Evolutionary conservation across 2,797 vertebrate species (phyloP).

Genomic region (Gambusia yucatana): DNA sequence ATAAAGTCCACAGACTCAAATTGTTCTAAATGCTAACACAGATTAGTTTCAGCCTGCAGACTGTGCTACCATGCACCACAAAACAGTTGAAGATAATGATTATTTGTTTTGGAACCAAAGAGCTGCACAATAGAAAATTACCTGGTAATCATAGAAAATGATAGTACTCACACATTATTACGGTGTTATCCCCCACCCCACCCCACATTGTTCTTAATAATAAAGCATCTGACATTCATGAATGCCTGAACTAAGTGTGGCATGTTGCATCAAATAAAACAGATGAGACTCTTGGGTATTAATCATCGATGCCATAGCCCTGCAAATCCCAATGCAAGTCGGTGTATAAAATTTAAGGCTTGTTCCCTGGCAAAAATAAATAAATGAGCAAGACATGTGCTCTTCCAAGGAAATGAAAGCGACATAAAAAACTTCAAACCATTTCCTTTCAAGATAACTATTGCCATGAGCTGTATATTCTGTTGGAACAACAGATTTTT

Average conservation of each 20-base stretch:
- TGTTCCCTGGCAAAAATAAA: neutral
- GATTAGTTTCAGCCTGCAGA: neutral
- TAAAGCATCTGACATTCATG: neutral
- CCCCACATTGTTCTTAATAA: neutral
- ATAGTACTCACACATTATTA: neutral
- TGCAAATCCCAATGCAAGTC: neutral
- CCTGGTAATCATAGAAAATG: neutral
- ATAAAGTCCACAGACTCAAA: neutral
- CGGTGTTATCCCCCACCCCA: neutral
- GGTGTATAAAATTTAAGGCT: neutral
- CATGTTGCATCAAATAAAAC: neutral
- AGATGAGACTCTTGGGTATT: neutral
- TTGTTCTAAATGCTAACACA: neutral
- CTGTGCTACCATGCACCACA: neutral
- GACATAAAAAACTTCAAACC: neutral
- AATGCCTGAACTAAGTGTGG: neutral
- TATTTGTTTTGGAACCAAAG: constrained; percentile 2
- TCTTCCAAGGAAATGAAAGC: neutral
- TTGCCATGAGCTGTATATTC: neutral
- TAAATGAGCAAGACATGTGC: neutral
- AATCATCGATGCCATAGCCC: neutral
- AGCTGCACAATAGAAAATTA: neutral
- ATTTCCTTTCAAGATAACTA: neutral
- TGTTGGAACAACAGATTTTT: neutral
- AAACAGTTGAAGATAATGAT: neutral